Evolutionary conservation across 2,797 vertebrate genomes (phyloP).

Genomic region (Xenopus petersii): DNA sequence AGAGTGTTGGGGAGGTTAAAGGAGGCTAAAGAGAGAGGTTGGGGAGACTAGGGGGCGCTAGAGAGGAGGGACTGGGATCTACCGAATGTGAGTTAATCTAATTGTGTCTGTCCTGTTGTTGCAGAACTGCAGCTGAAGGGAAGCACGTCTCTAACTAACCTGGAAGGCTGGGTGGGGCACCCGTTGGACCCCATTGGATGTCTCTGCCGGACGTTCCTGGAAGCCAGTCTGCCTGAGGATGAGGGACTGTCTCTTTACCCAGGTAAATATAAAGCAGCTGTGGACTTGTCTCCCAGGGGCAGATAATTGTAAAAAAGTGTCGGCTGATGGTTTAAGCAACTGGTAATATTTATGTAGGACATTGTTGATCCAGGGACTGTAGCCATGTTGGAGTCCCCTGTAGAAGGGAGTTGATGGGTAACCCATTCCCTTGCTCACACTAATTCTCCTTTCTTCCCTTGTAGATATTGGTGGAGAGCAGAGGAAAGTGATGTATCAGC

Average conservation of each 20-base stretch:
- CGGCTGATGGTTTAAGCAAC: no score
- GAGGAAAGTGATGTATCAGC: conserved; percentile 61
- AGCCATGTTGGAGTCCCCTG: no score
- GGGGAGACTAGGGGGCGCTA: no score
- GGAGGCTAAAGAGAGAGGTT: no score
- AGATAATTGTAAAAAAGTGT: no score
- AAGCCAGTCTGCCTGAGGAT: conserved; percentile 62
- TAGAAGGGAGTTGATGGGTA: no score
- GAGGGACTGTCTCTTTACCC: conserved; percentile 56
- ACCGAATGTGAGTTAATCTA: no score
- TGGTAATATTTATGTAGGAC: no score
- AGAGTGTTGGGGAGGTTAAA: accelerated
- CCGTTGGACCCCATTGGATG: conserved; percentile 68
- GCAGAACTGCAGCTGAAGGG: conserved; percentile 64
- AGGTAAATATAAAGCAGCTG: conserved; percentile 50
- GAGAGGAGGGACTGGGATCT: background rate
- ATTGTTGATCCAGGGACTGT: no score
- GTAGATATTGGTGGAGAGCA: conserved; percentile 53
- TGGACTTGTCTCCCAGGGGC: no score
- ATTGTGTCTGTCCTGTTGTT: background rate
- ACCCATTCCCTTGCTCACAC: background rate
- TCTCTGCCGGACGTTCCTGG: conserved; percentile 62
- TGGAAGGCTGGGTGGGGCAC: conserved; percentile 67
- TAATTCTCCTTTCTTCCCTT: background rate
- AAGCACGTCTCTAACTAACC: conserved; percentile 57